Conservation (phyloP, 2,113 vertebrate species). For the Microcebus griseorufus region DNA sequence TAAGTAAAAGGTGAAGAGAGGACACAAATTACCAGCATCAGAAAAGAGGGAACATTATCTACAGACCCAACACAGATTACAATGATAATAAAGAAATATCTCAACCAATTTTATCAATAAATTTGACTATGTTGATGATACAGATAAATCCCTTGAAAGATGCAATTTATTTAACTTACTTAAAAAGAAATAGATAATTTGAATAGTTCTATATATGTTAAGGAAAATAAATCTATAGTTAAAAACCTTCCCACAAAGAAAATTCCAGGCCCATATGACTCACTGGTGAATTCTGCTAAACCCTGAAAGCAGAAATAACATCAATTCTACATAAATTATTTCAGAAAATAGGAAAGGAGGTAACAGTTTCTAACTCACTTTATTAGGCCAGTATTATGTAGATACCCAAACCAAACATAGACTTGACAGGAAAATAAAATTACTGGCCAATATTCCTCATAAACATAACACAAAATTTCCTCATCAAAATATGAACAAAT, state of each 20-base stretch:
- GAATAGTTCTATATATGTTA: not conserved
- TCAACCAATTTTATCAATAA: not conserved
- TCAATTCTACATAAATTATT: not conserved
- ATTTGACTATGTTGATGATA: not conserved
- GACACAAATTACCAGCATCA: too few relatives aligned
- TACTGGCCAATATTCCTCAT: not conserved
- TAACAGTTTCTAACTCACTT: not conserved
- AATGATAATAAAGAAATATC: not conserved
- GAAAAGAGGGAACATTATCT: not conserved
- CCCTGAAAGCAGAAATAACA: not conserved
- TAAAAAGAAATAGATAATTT: not conserved
- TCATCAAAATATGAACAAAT: not conserved
- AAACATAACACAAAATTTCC: not conserved
- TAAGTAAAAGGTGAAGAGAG: too few relatives aligned
- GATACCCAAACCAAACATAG: not conserved
- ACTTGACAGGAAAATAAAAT: not conserved
- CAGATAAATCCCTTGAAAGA: not conserved
- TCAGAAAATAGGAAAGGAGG: not conserved
- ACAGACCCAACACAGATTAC: not conserved
- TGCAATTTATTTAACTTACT: not conserved
- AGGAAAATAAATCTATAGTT: not conserved
- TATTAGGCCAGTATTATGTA: not conserved
- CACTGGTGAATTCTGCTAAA: not conserved
- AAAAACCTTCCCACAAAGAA: not conserved
- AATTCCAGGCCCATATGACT: too few relatives aligned